Evolutionary conservation across 2,113 vertebrate genomes (phyloP).

Genomic region (Lampris incognitus): DNA sequence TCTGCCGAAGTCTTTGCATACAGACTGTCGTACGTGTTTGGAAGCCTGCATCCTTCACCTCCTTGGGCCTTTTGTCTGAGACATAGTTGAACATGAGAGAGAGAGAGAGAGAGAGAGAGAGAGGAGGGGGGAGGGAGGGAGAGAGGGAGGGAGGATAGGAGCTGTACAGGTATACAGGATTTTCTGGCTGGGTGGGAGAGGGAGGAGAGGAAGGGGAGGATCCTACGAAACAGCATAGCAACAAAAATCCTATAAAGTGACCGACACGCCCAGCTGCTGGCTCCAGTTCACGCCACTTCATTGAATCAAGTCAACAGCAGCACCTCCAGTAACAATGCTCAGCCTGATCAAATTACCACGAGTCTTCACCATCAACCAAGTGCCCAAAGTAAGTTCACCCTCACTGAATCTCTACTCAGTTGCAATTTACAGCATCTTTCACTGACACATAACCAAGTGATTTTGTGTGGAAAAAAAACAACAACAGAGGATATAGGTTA

Average conservation of each 20-base stretch:
- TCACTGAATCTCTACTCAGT: not conserved
- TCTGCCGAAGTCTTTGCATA: not conserved
- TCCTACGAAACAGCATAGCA: conserved; percentile 57
- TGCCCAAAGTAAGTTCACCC: conserved; percentile 89
- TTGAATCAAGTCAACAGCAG: conserved; percentile 25
- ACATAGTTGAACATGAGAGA: not conserved
- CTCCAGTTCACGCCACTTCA: conserved; percentile 17
- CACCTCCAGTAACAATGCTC: conserved; percentile 80
- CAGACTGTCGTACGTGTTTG: conserved; percentile 14
- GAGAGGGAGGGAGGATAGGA: conserved; percentile 27
- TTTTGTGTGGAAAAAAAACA: no score
- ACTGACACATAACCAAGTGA: no score
- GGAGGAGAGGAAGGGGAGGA: conserved; percentile 52
- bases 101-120: conserved; percentile 25
- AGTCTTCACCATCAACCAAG: conserved; percentile 87
- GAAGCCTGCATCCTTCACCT: conserved; percentile 2
- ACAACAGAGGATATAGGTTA: no score
- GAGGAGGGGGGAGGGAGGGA: conserved; percentile 13
- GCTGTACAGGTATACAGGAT: conserved; percentile 56
- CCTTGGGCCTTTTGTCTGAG: not conserved
- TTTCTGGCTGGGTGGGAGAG: conserved; percentile 57
- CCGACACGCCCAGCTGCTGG: conserved; percentile 22
- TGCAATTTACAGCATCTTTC: not conserved
- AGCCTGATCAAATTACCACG: conserved; percentile 85
- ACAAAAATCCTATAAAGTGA: conserved; percentile 52